phyloP scores from a whole-genome alignment of 2,113 vertebrate species.

The Hoplias malabaricus region DNA sequence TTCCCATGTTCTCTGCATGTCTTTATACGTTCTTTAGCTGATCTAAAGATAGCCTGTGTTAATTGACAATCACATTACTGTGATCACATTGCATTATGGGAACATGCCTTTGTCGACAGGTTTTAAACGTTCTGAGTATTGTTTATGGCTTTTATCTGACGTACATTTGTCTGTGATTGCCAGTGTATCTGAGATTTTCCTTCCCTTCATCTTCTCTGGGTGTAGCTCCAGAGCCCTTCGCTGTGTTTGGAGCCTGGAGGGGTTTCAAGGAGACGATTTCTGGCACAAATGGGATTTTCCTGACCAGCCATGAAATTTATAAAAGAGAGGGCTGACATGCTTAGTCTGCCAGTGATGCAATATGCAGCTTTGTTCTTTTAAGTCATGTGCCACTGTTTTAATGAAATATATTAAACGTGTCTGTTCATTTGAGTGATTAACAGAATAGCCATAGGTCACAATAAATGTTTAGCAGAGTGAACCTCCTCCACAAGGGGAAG shows the following conservation, averaged over 20 bases:
- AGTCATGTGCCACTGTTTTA: too few species aligned
- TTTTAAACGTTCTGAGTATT: constrained; percentile 10
- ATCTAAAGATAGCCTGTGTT: constrained; percentile 28
- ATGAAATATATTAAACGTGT: too few species aligned
- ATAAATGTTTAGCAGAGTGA: too few species aligned
- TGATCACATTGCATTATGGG: not conserved
- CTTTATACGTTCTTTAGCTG: not conserved
- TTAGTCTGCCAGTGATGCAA: constrained; percentile 1
- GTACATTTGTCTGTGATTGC: not conserved
- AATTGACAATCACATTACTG: constrained; percentile 23
- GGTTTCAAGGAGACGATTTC: not conserved
- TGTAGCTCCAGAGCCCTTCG: not conserved
- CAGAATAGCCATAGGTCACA: too few species aligned
- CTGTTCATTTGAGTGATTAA: too few species aligned
- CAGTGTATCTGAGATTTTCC: not conserved
- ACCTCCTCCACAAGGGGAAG: too few species aligned
- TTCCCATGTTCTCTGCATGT: not conserved
- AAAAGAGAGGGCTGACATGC: constrained; percentile 3
- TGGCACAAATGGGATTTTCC: constrained; percentile 23
- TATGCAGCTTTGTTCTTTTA: constrained; percentile 27
- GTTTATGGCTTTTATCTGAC: not conserved
- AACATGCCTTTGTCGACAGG: constrained; percentile 10
- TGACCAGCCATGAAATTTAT: constrained; percentile 4
- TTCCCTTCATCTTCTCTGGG: not conserved
- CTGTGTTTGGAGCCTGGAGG: not conserved